phyloP scores from a whole-genome alignment of 2,888 invertebrate genomes.

The Spicauda simplicius region DNA sequence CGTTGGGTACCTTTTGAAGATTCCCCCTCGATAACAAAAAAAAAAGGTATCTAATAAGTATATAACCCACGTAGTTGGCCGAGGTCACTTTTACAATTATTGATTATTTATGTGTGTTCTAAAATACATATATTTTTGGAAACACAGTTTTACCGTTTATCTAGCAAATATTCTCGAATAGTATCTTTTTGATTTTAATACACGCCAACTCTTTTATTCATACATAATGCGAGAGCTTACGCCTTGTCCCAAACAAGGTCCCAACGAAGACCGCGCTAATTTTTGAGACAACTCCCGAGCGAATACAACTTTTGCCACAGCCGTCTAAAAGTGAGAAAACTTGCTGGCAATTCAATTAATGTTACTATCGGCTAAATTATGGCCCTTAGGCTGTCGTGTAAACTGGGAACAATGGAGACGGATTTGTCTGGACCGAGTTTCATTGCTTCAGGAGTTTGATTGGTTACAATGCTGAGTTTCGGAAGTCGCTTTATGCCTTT shows the following conservation, averaged over 20 bases:
- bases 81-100: no score
- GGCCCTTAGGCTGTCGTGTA: slow-evolving; percentile 31
- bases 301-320: slow-evolving; percentile 41
- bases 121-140: no score
- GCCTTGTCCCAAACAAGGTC: slow-evolving; percentile 36
- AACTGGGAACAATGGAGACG: slow-evolving; percentile 17
- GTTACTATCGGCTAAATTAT: slow-evolving; percentile 39
- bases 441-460: slow-evolving; percentile 15
- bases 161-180: no score
- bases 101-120: no score
- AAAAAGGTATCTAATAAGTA: no score
- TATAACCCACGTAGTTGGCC: no score
- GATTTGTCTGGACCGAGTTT: slow-evolving; percentile 16
- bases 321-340: slow-evolving; percentile 38
- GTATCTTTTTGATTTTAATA: no score
- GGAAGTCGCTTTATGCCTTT: slow-evolving; percentile 20
- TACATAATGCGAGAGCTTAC: slow-evolving; percentile 4
- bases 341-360: slow-evolving; percentile 42
- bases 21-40: no score
- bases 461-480: slow-evolving; percentile 11
- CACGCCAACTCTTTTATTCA: no score
- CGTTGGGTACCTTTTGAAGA: no score
- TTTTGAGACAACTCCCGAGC: slow-evolving; percentile 50
- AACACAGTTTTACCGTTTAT: no score
- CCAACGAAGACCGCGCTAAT: slow-evolving; percentile 47